phyloP scores from a whole-genome alignment of 2,888 invertebrate species.

The Cremastinae sp. region DNA sequence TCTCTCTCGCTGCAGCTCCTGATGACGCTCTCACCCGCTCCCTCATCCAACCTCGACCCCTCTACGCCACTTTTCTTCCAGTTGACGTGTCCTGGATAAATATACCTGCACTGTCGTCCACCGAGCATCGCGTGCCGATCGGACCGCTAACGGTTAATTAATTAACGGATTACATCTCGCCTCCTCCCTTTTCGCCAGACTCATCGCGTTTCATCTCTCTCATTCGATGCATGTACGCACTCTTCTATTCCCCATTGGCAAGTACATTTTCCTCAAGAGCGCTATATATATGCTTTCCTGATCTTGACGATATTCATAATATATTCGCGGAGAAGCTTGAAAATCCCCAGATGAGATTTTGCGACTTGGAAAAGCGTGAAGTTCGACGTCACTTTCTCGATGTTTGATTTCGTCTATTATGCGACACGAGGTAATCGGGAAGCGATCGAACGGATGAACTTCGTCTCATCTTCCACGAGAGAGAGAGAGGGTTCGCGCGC shows the following conservation, averaged over 20 bases:
- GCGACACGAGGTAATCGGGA: neutral
- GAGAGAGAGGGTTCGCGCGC: neutral
- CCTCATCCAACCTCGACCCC: conserved; percentile 33
- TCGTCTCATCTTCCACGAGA: no score
- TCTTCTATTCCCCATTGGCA: no score
- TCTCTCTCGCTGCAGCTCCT: conserved; percentile 48
- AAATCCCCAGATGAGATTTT: no score
- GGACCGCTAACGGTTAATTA: conserved; percentile 77
- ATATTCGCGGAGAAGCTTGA: no score
- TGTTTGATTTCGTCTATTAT: neutral
- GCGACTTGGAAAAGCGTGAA: no score
- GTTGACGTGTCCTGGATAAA: conserved; percentile 9
- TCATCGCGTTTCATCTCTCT: neutral
- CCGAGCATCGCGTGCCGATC: conserved; percentile 74
- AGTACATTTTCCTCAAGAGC: no score
- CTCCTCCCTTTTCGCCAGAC: neutral
- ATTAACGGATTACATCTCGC: conserved; percentile 68
- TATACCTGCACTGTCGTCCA: neutral
- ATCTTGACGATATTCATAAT: no score
- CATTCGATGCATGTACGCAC: no score
- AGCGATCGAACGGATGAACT: no score
- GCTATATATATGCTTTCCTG: no score
- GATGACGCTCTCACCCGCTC: conserved; percentile 23
- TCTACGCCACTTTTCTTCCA: conserved; percentile 3
- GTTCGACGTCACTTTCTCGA: no score